Percentiles rank a stretch among this genome's conserved stretches.
Conservation (phyloP, 2,113 vertebrate genomes). For the Rhipidura dahli region DNA sequence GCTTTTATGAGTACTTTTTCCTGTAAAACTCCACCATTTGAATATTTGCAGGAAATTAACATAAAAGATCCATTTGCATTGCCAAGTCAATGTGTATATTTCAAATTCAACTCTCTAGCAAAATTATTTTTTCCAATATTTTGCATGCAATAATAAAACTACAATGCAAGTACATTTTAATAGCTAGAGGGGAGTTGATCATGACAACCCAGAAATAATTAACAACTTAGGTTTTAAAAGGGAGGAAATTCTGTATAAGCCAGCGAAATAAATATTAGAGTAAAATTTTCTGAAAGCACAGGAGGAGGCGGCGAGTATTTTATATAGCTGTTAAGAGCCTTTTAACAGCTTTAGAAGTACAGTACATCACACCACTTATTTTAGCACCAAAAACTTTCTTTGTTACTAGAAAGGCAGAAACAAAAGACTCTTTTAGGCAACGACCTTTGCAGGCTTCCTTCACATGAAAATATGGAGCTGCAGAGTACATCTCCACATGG, state of each 20-base stretch:
- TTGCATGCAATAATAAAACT: constrained; percentile 58
- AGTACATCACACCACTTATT: constrained; percentile 60
- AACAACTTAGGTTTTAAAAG: constrained; percentile 57
- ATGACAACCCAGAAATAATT: constrained; percentile 64
- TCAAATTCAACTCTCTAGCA: constrained; percentile 41
- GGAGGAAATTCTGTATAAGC: constrained; percentile 63
- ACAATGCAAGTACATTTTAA: constrained; percentile 58
- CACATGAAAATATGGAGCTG: background rate
- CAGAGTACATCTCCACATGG: background rate
- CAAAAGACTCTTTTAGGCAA: background rate
- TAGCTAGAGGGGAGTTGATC: constrained; percentile 54
- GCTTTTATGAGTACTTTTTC: constrained; percentile 12
- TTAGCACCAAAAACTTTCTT: constrained; percentile 60
- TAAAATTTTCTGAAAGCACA: constrained; percentile 61
- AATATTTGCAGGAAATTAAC: constrained; percentile 49
- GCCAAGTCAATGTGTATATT: constrained; percentile 38
- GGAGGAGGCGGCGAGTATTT: constrained; percentile 64
- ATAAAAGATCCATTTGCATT: constrained; percentile 37
- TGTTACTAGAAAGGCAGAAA: constrained; percentile 32
- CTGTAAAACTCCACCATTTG: background rate
- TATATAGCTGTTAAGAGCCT: constrained; percentile 71
- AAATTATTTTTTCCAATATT: constrained; percentile 44
- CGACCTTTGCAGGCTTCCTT: background rate
- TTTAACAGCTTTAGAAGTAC: constrained; percentile 67
- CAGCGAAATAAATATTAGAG: constrained; percentile 67